Evolutionary conservation across 1,140 invertebrate species (phyloP).

Genomic region (Brachionus sp.): DNA sequence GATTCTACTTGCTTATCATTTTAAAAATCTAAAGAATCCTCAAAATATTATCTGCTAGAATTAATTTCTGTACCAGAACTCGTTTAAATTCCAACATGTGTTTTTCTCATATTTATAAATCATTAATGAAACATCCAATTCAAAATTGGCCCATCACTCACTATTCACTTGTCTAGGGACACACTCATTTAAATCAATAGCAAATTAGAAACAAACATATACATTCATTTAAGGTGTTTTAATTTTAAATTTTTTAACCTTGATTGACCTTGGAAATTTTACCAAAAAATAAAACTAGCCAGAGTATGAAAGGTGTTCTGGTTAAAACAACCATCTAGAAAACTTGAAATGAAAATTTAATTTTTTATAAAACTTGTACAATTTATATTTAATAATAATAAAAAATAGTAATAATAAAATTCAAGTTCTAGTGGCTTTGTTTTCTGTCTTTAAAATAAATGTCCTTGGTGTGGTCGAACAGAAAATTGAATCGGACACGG

Average conservation of each 20-base stretch:
- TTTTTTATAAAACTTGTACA: no score
- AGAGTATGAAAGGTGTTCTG: no score
- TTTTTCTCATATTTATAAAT: not conserved
- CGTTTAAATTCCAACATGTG: not conserved
- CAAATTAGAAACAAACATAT: no score
- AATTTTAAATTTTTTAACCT: no score
- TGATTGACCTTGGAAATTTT: no score
- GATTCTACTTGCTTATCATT: not conserved
- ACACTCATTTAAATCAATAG: not conserved
- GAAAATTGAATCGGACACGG: not conserved
- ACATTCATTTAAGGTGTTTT: no score
- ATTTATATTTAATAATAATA: no score
- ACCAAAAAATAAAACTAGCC: no score
- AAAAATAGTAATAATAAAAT: no score
- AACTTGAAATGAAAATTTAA: no score
- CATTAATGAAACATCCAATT: not conserved
- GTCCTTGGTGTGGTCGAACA: not conserved
- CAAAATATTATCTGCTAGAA: slow-evolving; percentile 4
- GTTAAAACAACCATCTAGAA: no score
- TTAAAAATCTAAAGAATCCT: not conserved
- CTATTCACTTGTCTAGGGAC: not conserved
- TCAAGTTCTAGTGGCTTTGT: no score
- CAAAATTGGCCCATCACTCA: not conserved
- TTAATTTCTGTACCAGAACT: slow-evolving; percentile 1
- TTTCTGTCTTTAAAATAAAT: not conserved